Conservation (phyloP, 2,113 vertebrate genomes). For the Proterorhinus semilunaris region DNA sequence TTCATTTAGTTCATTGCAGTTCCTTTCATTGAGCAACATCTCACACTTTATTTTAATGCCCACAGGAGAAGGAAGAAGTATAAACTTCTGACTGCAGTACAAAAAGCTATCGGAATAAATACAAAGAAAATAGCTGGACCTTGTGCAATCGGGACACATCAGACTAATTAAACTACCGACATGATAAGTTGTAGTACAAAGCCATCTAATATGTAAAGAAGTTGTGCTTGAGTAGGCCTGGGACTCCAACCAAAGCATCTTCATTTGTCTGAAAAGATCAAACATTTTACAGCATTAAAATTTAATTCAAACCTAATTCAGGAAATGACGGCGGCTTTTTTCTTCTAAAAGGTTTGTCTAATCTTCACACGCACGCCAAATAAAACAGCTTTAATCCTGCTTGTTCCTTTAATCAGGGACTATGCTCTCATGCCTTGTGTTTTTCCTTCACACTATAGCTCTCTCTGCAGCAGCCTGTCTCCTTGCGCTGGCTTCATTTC, state of each 20-base stretch:
- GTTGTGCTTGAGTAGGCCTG: slow-evolving; percentile 31
- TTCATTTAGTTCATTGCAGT: too few species aligned
- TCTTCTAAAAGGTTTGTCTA: slow-evolving; percentile 81
- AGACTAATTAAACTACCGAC: slow-evolving; percentile 28
- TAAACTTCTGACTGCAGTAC: not conserved
- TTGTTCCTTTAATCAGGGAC: slow-evolving; percentile 77
- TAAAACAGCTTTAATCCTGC: slow-evolving; percentile 77
- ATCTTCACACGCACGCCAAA: slow-evolving; percentile 74
- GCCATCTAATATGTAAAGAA: slow-evolving; percentile 30
- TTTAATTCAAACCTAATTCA: slow-evolving; percentile 76
- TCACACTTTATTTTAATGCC: too few species aligned
- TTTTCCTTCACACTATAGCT: slow-evolving; percentile 62
- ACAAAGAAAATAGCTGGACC: not conserved
- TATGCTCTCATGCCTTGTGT: slow-evolving; percentile 64
- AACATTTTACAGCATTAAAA: slow-evolving; percentile 78
- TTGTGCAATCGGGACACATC: slow-evolving; percentile 14
- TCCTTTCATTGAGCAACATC: too few species aligned
- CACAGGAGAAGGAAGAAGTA: too few species aligned
- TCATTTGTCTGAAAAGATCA: slow-evolving; percentile 78
- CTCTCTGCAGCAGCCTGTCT: slow-evolving; percentile 58
- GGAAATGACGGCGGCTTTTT: slow-evolving; percentile 74
- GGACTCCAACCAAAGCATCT: slow-evolving; percentile 73
- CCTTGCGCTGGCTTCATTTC: slow-evolving; percentile 75
- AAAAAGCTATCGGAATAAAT: not conserved
- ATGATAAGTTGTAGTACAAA: slow-evolving; percentile 17